Evolutionary conservation across 2,888 invertebrate genomes (phyloP).

Genomic region (Chymomyza amoena): DNA sequence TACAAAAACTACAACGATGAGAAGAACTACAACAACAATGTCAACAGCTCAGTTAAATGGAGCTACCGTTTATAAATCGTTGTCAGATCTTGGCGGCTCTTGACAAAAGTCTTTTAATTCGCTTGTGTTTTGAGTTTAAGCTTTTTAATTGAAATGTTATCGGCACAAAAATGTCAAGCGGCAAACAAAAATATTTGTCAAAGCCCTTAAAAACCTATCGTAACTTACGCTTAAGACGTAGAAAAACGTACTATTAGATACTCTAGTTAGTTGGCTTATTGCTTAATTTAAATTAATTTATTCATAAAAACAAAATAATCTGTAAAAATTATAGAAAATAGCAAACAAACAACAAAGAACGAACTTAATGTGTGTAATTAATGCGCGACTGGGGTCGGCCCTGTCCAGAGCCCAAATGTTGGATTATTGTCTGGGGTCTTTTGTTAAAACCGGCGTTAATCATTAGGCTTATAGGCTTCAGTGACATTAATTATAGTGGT

Average conservation of each 20-base stretch:
- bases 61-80: conserved; percentile 53
- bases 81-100: not conserved
- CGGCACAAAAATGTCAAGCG: conserved; percentile 21
- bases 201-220: conserved; percentile 40
- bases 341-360: conserved; percentile 32
- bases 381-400: conserved; percentile 18
- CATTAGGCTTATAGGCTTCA: conserved; percentile 51
- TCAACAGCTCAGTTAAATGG: conserved; percentile 43
- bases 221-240: conserved; percentile 67
- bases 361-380: conserved; percentile 47
- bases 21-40: conserved; percentile 24
- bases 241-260: conserved; percentile 58
- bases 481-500: conserved; percentile 57
- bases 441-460: conserved; percentile 61
- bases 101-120: conserved; percentile 55
- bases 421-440: conserved; percentile 16
- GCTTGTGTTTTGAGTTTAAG: conserved; percentile 51
- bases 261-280: conserved; percentile 69
- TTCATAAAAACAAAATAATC: conserved; percentile 61
- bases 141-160: conserved; percentile 55
- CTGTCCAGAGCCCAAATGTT: conserved; percentile 9
- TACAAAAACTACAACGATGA: conserved; percentile 16
- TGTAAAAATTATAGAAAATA: conserved; percentile 55
- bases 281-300: conserved; percentile 74
- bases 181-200: conserved; percentile 29